Conservation (phyloP, 1,140 invertebrate species). For the Lucilia cuprina region DNA sequence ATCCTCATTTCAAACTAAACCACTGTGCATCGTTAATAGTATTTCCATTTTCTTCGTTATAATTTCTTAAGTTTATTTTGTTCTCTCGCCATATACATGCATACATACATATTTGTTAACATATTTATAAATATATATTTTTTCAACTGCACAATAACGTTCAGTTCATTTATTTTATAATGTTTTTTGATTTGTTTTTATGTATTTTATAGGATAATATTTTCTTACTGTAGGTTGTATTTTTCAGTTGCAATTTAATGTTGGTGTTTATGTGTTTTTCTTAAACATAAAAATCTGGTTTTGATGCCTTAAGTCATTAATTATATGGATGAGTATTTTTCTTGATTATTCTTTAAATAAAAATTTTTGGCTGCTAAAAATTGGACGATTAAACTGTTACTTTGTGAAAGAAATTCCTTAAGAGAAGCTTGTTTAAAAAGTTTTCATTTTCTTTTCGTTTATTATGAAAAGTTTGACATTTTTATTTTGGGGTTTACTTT, state of each 20-base stretch:
- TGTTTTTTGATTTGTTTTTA: not conserved
- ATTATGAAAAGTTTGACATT: not conserved
- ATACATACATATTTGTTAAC: too few relatives aligned
- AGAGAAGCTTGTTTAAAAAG: not conserved
- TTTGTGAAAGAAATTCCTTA: not conserved
- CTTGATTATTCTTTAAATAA: not conserved
- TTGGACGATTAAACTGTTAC: not conserved
- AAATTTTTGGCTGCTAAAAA: not conserved
- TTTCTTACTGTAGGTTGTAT: not conserved
- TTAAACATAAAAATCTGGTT: constrained; percentile 17
- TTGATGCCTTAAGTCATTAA: constrained; percentile 29
- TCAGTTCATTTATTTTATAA: not conserved
- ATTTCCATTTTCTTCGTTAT: not conserved
- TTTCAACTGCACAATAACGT: not conserved
- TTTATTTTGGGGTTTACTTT: not conserved
- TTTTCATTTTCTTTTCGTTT: not conserved
- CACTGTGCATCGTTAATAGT: too few relatives aligned
- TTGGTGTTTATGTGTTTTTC: not conserved
- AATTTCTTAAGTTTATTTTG: not conserved
- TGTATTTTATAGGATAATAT: not conserved
- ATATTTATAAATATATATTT: not conserved
- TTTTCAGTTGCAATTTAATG: constrained; percentile 42
- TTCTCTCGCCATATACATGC: too few relatives aligned
- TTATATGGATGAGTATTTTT: not conserved
- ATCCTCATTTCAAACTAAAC: not conserved